Conservation (phyloP, 2,888 invertebrate species). For the Catocala nupta region DNA sequence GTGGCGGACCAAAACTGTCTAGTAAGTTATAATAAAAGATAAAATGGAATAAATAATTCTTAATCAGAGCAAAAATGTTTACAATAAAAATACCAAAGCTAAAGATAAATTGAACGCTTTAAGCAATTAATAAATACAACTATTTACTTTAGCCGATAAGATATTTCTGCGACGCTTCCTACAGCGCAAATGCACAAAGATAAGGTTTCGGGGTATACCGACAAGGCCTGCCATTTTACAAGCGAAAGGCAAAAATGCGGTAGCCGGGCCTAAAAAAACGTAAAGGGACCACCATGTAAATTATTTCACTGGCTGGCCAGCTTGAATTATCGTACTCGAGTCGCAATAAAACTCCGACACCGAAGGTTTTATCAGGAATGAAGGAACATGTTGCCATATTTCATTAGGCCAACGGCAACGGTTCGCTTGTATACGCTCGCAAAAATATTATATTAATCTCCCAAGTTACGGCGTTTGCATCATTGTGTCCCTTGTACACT, state of each 20-base stretch:
- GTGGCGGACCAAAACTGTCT: no score
- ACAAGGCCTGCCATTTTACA: conserved; percentile 50
- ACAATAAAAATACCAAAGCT: background rate
- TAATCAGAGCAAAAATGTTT: no score
- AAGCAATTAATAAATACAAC: conserved; percentile 28
- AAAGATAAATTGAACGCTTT: conserved; percentile 14
- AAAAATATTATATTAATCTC: conserved; percentile 84
- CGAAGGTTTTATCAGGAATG: conserved; percentile 82
- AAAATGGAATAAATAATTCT: background rate
- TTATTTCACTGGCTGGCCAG: conserved; percentile 76
- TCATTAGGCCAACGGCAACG: conserved; percentile 80
- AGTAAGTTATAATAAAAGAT: background rate
- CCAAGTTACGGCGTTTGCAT: conserved; percentile 73
- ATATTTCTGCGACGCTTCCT: conserved; percentile 50
- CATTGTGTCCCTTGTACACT: conserved; percentile 73
- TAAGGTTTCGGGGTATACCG: conserved; percentile 53
- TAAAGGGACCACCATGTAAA: conserved; percentile 80
- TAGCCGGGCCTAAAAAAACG: conserved; percentile 71
- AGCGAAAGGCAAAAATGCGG: conserved; percentile 69
- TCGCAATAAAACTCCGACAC: conserved; percentile 81
- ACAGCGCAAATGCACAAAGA: conserved; percentile 52
- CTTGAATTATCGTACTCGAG: conserved; percentile 79
- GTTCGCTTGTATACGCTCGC: conserved; percentile 73
- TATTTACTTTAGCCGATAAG: conserved; percentile 43
- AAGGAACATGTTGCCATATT: conserved; percentile 82